Conservation (phyloP, 2,888 invertebrate genomes). For the Scaptodrosophila latifasciaeformis region DNA sequence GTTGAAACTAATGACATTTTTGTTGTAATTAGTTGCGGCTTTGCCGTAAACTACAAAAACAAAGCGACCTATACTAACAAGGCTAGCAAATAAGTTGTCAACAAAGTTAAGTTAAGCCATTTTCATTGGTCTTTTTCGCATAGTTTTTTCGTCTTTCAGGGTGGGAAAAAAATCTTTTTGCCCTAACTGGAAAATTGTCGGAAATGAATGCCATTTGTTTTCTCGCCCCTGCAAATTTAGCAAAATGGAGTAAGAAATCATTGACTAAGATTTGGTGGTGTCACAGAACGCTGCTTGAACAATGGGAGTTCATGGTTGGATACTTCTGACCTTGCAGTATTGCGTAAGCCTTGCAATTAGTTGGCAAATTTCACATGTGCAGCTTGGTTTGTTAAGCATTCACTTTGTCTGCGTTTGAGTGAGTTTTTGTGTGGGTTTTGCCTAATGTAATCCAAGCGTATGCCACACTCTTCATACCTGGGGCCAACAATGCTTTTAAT, state of each 20-base stretch:
- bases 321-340: background rate
- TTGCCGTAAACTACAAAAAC: slow-evolving; percentile 35
- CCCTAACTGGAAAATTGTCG: slow-evolving; percentile 48
- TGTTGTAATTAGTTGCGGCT: slow-evolving; percentile 68
- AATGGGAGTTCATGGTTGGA: no score
- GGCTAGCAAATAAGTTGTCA: slow-evolving; percentile 60
- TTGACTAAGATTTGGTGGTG: no score
- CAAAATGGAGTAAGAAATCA: no score
- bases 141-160: slow-evolving; percentile 49
- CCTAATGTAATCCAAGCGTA: slow-evolving; percentile 10
- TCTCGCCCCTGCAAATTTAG: slow-evolving; percentile 11
- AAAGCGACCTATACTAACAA: slow-evolving; percentile 17
- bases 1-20: slow-evolving; percentile 69
- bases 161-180: slow-evolving; percentile 55
- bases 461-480: slow-evolving; percentile 41
- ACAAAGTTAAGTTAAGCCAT: slow-evolving; percentile 61
- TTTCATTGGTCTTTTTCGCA: no score
- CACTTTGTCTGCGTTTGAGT: no score
- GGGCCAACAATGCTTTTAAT: slow-evolving; percentile 44
- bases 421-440: slow-evolving; percentile 24
- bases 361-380: slow-evolving; percentile 23
- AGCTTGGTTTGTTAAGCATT: no score
- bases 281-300: no score
- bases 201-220: slow-evolving; percentile 68
- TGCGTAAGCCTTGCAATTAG: slow-evolving; percentile 17